phyloP scores from a whole-genome alignment of 1,140 invertebrate species.

The Psilanteris sp. region DNA sequence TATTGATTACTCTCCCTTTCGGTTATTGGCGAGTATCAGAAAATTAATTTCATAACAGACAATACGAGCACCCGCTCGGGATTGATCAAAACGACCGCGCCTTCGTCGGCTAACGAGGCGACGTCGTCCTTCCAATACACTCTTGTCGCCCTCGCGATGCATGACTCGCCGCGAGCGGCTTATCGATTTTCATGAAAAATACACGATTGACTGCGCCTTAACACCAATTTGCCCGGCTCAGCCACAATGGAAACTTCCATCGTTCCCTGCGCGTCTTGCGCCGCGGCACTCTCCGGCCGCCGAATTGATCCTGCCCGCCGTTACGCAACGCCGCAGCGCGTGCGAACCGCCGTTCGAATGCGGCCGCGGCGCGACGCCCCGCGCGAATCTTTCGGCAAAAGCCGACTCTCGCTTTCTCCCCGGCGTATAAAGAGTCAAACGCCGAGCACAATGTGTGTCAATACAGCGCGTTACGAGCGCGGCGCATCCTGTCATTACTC shows the following conservation, averaged over 20 bases:
- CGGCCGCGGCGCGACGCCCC: too few relatives aligned
- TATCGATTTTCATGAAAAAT: constrained; percentile 44
- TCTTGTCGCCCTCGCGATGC: constrained; percentile 34
- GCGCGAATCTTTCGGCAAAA: too few relatives aligned
- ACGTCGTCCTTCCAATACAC: constrained; percentile 69
- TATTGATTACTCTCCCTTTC: too few relatives aligned
- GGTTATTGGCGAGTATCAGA: too few relatives aligned
- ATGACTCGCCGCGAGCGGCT: constrained; percentile 8
- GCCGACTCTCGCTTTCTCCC: constrained; percentile 24
- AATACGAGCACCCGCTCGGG: too few relatives aligned
- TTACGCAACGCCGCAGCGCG: too few relatives aligned
- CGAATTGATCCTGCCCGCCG: too few relatives aligned
- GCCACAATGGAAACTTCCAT: constrained; percentile 47
- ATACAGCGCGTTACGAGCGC: constrained; percentile 38
- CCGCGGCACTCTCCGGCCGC: too few relatives aligned
- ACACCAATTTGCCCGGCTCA: constrained; percentile 30
- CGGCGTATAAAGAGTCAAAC: neutral
- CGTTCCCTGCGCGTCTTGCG: too few relatives aligned
- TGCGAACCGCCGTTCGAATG: too few relatives aligned
- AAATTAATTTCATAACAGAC: too few relatives aligned
- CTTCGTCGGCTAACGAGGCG: constrained; percentile 67
- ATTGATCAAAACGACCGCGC: constrained; percentile 2
- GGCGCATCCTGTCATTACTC: constrained; percentile 76
- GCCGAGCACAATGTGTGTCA: constrained; percentile 9
- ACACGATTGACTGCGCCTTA: constrained; percentile 36